Evolutionary conservation across 2,797 vertebrate species (phyloP).

Genomic region (Chlorospingus semifuscus): DNA sequence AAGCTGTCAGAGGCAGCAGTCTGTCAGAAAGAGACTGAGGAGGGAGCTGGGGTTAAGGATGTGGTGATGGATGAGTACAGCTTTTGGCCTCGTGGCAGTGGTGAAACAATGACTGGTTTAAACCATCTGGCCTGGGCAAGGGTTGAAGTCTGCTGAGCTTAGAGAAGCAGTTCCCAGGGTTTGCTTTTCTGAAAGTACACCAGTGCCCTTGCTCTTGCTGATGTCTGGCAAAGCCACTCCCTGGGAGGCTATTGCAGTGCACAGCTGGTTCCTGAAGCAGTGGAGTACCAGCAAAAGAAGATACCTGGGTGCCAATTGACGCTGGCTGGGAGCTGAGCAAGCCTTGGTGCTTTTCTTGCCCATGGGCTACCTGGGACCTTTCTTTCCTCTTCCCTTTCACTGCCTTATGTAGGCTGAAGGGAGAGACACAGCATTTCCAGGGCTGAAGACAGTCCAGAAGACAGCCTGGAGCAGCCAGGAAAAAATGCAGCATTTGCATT

Average conservation of each 20-base stretch:
- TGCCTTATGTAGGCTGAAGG: neutral
- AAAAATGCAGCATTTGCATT: slow-evolving; percentile 68
- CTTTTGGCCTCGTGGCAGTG: neutral
- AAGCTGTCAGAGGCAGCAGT: neutral
- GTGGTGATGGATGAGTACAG: neutral
- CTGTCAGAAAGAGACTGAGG: neutral
- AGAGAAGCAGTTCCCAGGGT: neutral
- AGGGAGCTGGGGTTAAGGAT: neutral
- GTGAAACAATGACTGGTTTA: neutral
- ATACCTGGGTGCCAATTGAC: fast-evolving
- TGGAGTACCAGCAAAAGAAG: neutral
- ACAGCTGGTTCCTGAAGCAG: neutral
- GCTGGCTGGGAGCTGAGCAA: neutral
- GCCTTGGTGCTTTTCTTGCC: neutral
- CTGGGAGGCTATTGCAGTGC: neutral
- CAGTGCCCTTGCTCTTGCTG: neutral
- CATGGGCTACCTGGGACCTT: neutral
- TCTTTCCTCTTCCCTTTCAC: neutral
- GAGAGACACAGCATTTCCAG: slow-evolving; percentile 1
- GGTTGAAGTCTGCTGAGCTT: neutral
- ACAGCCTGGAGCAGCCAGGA: slow-evolving; percentile 30
- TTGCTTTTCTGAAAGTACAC: neutral
- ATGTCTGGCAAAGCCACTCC: neutral
- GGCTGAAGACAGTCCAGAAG: neutral
- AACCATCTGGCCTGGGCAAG: neutral